Base-by-base conservation (phyloP, 1,140 invertebrate species). In the Megalonaias nervosa region DNA sequence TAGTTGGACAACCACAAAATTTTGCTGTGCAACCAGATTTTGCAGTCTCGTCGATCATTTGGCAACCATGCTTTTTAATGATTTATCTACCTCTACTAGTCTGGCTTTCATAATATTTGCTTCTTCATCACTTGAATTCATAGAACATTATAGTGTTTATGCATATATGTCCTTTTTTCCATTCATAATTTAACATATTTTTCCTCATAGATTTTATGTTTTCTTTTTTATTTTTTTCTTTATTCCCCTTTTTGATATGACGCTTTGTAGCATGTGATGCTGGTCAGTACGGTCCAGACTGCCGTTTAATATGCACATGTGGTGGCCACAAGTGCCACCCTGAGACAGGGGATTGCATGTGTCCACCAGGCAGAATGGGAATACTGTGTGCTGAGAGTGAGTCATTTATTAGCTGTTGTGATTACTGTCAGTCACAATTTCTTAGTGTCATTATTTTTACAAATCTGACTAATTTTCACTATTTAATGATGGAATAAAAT, bases 321-420 rank as follows among this genome's bases (percentile, higher is more conserved):
- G 95, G 90, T 68, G 95, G 96, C 88, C 95, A 95, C 79, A 95
- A 95, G 17, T 99, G 97, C 91, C 94, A 97, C 89, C 94, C 95
- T 38, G 91, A 93, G 17, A 94, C 93, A 19, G 97, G 97, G 57
- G 92, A 91, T 77, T 99, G 97, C 89, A 92, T 95, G 75, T 99
- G 97, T 92, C 92, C 94, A 21, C 92, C 95, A 56, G 97, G 97
- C 66, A 97, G 95, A 94, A 93, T 94, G 82, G 97, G 97, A 13
- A 88, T 90, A 13, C 92, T 94, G 74, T 99, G 97, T 89, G 74
- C 82, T 70, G 75, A 87, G 79, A 77, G 91, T 91, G 80, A 89
- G 87, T 83, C 38, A 16, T 55, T 12, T 14, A n/a, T 17, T 38
- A 31, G 15, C 16, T 31, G 55, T 12, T 23, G 2, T 48, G 38